Conservation (phyloP, 2,888 invertebrate species). For the Elegia similella region DNA sequence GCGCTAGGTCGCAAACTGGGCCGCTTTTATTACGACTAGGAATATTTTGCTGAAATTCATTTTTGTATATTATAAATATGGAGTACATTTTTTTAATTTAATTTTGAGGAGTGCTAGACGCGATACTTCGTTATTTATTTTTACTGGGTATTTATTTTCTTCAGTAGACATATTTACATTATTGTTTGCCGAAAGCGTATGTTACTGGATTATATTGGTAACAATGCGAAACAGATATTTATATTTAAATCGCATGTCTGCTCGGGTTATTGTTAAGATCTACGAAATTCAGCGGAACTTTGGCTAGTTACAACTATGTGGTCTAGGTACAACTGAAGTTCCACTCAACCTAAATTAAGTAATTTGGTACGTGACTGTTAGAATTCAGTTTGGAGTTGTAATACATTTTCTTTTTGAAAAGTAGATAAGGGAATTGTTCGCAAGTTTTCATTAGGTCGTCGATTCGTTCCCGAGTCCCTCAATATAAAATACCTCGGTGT, state of each 20-base stretch:
- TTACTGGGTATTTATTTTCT: no score
- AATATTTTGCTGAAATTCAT: neutral
- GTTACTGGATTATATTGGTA: no score
- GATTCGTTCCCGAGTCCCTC: conserved; percentile 26
- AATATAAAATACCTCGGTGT: conserved; percentile 30
- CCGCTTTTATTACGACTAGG: conserved; percentile 3
- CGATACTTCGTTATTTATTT: no score
- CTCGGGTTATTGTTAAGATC: neutral
- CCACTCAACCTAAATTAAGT: neutral
- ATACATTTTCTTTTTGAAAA: conserved; percentile 28
- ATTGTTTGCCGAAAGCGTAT: no score
- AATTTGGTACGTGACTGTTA: neutral
- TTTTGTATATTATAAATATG: neutral
- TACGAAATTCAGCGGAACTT: neutral
- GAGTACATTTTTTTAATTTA: neutral
- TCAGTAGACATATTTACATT: no score
- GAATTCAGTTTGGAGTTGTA: neutral
- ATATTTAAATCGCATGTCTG: neutral
- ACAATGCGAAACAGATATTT: neutral
- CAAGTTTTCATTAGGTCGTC: conserved; percentile 21
- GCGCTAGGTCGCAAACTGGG: conserved; percentile 18
- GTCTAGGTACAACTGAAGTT: neutral
- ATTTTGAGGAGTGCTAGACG: neutral
- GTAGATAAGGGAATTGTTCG: conserved; percentile 34
- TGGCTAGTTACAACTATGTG: neutral